These are phyloP conservation scores for Drosophila buzzatii DNA, from an alignment of 2,888 invertebrate species.

Conservation along the genomic window DNA sequence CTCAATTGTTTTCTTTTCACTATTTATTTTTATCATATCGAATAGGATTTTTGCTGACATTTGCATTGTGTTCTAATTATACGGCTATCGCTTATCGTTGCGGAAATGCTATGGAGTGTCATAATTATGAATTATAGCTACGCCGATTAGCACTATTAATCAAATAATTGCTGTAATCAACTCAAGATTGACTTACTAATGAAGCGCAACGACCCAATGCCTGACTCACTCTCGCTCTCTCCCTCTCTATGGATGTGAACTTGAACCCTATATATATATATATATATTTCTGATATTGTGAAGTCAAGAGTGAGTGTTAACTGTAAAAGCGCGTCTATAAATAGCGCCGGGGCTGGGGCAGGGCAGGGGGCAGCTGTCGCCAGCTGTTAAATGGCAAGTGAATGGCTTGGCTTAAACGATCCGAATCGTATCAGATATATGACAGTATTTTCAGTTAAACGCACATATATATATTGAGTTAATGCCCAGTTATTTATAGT, in stretches of 20 bases:
- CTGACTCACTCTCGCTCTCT: constrained; percentile 2
- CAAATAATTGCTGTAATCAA: constrained; percentile 46
- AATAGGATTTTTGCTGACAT: neutral
- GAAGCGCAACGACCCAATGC: constrained; percentile 31
- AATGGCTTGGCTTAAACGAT: constrained; percentile 7
- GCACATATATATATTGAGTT: neutral
- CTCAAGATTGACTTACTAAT: constrained; percentile 34
- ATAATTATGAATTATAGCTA: constrained; percentile 30
- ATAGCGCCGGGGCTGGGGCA: constrained; percentile 15
- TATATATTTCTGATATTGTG: neutral
- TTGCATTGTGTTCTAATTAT: neutral
- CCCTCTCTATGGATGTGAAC: constrained; percentile 14
- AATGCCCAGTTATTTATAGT: neutral
- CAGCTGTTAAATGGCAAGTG: constrained; percentile 38
- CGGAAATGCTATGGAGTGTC: constrained; percentile 24
- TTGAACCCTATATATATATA: constrained; percentile 32
- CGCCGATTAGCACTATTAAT: constrained; percentile 29
- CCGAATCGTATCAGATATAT: neutral
- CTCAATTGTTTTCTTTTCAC: neutral
- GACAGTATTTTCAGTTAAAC: neutral
- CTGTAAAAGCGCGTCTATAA: constrained; percentile 22
- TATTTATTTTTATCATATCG: neutral
- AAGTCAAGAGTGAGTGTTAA: constrained; percentile 29
- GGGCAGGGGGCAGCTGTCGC: constrained; percentile 10
- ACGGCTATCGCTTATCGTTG: neutral